These are phyloP conservation scores for Abscondita cerata DNA, from an alignment of 2,888 invertebrate genomes.

Conservation along the genomic window DNA sequence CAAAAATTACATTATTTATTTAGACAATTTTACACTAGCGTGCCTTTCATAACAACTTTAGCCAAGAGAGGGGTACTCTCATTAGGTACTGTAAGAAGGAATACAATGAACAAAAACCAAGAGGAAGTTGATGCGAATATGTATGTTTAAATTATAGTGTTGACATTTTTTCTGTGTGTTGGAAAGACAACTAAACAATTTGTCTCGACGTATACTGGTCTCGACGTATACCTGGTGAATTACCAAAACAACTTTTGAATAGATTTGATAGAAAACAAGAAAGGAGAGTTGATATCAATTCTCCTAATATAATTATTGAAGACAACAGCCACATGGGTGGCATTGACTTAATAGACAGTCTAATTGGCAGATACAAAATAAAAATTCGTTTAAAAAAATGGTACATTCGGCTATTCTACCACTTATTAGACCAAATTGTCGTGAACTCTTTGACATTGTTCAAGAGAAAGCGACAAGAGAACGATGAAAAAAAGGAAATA, in stretches of 20 bases:
- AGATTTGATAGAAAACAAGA: slow-evolving; percentile 34
- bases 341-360: neutral
- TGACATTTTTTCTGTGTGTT: no score
- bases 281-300: slow-evolving; percentile 21
- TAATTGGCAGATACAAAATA: slow-evolving; percentile 26
- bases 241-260: slow-evolving; percentile 23
- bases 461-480: slow-evolving; percentile 14
- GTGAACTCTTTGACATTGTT: slow-evolving; percentile 26
- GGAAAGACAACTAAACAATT: slow-evolving; percentile 37
- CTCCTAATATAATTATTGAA: slow-evolving; percentile 19
- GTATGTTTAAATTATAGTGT: no score
- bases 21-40: slow-evolving; percentile 49
- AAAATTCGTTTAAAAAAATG: slow-evolving; percentile 17
- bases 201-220: no score
- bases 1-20: slow-evolving; percentile 50
- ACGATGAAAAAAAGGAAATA: slow-evolving; percentile 1
- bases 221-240: slow-evolving; percentile 38
- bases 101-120: no score
- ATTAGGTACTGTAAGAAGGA: slow-evolving; percentile 49
- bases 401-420: slow-evolving; percentile 27
- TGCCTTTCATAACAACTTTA: slow-evolving; percentile 42
- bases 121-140: neutral
- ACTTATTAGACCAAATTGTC: slow-evolving; percentile 16
- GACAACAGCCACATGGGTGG: slow-evolving; percentile 11
- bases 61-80: slow-evolving; percentile 44